phyloP scores from a whole-genome alignment of 2,797 vertebrate species.

The Tokudaia muenninki region DNA sequence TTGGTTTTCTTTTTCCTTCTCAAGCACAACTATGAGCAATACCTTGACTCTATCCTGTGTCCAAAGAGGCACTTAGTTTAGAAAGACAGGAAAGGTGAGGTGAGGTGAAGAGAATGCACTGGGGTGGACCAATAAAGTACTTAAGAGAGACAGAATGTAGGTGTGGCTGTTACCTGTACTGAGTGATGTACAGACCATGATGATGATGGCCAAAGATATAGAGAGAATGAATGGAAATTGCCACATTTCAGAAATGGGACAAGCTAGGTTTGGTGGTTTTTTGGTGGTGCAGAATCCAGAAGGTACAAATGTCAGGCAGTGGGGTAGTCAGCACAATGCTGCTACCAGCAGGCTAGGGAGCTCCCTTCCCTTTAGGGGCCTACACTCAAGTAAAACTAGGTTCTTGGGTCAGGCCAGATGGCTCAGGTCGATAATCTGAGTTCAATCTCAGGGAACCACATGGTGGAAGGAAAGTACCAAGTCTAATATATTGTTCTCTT shows the following conservation, averaged over 20 bases:
- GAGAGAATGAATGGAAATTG: not conserved
- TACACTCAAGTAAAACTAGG: not conserved
- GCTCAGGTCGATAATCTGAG: not conserved
- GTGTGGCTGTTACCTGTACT: not conserved
- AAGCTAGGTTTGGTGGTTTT: not conserved
- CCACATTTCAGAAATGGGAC: slow-evolving; percentile 8
- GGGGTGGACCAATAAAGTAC: not conserved
- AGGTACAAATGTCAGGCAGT: not conserved
- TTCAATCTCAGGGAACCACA: not conserved
- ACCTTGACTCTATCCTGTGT: not conserved
- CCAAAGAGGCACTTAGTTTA: not conserved
- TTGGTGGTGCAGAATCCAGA: not conserved
- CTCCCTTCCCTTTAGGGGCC: not conserved
- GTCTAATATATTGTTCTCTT: not conserved
- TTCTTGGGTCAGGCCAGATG: not conserved
- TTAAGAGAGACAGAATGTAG: not conserved
- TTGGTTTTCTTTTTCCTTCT: slow-evolving; percentile 29
- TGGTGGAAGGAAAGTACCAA: not conserved
- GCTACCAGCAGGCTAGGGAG: not conserved
- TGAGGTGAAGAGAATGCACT: not conserved
- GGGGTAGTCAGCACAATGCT: not conserved
- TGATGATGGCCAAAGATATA: not conserved
- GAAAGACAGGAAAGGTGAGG: not conserved
- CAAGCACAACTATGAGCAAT: not conserved
- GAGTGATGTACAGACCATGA: not conserved